Conservation (phyloP, 2,113 vertebrate genomes). For the Eonycteris spelaea region DNA sequence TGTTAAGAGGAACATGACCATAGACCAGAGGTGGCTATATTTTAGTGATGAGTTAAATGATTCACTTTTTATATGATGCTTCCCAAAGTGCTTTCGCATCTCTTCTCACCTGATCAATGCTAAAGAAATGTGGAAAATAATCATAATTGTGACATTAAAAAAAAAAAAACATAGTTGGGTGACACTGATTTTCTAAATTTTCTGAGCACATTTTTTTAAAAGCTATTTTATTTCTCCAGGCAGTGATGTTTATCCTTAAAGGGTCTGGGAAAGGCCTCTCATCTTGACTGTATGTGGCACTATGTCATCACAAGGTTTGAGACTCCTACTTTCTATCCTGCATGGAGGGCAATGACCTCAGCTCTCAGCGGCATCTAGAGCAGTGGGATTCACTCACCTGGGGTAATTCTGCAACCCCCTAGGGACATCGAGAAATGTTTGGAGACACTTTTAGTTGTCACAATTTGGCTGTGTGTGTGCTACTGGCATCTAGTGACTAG, state of each 20-base stretch:
- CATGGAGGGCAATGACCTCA: background rate
- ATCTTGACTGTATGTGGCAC: background rate
- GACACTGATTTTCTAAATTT: constrained; percentile 22
- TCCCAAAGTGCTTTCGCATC: background rate
- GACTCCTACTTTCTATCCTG: background rate
- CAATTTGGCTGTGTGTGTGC: background rate
- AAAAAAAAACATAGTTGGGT: background rate
- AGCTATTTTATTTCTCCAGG: background rate
- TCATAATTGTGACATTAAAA: background rate
- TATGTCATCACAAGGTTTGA: background rate
- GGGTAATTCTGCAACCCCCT: background rate
- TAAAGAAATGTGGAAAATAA: background rate
- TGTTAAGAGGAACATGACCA: too few species aligned
- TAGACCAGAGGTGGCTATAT: background rate
- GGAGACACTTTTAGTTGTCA: background rate
- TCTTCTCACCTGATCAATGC: background rate
- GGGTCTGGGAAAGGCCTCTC: background rate
- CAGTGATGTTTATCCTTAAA: background rate
- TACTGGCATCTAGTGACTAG: background rate
- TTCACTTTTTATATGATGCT: background rate
- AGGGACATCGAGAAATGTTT: background rate
- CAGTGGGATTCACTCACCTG: background rate
- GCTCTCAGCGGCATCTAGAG: background rate
- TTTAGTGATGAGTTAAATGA: background rate
- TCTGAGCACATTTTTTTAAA: background rate